Conservation (phyloP, 2,113 vertebrate genomes). For the Muntiacus muntjak region DNA sequence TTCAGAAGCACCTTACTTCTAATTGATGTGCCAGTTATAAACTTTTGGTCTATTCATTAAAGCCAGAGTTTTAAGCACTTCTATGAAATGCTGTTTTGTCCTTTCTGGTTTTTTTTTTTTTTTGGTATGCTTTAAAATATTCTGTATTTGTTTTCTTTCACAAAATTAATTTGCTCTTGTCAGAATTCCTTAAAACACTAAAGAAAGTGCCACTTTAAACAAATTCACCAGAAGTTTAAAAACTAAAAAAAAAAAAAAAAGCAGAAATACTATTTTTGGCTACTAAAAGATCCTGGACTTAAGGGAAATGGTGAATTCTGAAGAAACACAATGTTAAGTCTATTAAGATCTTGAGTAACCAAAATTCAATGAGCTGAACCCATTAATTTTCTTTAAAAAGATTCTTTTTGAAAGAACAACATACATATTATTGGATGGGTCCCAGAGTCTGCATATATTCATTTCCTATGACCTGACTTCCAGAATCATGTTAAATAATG, state of each 20-base stretch:
- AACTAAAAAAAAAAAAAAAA: neutral
- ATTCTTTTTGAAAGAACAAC: neutral
- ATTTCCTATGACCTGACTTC: neutral
- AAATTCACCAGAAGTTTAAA: neutral
- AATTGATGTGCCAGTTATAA: conserved; percentile 11
- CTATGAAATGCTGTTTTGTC: neutral
- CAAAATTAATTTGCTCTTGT: neutral
- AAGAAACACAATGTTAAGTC: conserved; percentile 35
- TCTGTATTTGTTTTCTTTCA: conserved; percentile 4
- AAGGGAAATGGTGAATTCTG: conserved; percentile 20
- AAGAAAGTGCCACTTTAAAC: conserved; percentile 1
- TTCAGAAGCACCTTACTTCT: conserved; percentile 54
- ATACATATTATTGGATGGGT: neutral
- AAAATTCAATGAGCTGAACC: conserved; percentile 3
- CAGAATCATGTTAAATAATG: neutral
- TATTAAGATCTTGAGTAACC: neutral
- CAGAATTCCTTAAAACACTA: conserved; percentile 27
- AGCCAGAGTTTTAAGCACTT: conserved; percentile 32
- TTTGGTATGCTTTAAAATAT: conserved; percentile 31
- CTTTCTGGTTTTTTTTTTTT: conserved; percentile 21
- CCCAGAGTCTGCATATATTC: neutral
- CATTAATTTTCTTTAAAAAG: neutral
- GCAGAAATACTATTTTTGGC: neutral
- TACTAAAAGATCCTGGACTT: conserved; percentile 25
- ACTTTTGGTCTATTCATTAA: conserved; percentile 25